Percentiles rank a stretch among this genome's conserved stretches.
Evolutionary conservation across 2,113 vertebrate genomes (phyloP).

Genomic region (Pluvialis apricaria): DNA sequence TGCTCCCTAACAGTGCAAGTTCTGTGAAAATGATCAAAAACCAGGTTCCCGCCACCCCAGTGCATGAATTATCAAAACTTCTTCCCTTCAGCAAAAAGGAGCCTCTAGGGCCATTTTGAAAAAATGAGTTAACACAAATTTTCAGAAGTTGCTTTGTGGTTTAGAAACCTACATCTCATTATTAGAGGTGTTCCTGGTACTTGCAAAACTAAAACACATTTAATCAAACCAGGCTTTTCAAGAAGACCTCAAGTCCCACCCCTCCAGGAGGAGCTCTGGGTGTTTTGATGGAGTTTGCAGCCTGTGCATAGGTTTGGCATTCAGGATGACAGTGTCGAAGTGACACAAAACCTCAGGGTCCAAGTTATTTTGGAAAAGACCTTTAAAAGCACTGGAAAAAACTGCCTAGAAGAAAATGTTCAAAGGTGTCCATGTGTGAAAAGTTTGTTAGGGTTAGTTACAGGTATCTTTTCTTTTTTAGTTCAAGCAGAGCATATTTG

Average conservation of each 20-base stretch:
- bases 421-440: not conserved
- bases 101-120: not conserved
- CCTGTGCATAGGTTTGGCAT: fast-evolving
- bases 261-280: not conserved
- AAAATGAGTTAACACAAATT: not conserved
- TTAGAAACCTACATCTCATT: not conserved
- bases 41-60: fast-evolving
- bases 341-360: not conserved
- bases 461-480: too few species aligned
- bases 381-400: not conserved
- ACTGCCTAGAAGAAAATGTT: not conserved
- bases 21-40: not conserved
- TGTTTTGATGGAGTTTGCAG: not conserved
- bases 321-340: not conserved
- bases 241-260: not conserved
- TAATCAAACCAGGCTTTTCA: not conserved
- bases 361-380: not conserved
- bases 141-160: not conserved
- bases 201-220: not conserved
- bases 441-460: not conserved
- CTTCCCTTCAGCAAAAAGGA: not conserved
- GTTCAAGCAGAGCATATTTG: not conserved
- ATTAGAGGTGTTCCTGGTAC: not conserved
- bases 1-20: not conserved
- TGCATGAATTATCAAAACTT: not conserved